phyloP scores from a whole-genome alignment of 2,888 invertebrate genomes.

The Eupithecia inturbata region DNA sequence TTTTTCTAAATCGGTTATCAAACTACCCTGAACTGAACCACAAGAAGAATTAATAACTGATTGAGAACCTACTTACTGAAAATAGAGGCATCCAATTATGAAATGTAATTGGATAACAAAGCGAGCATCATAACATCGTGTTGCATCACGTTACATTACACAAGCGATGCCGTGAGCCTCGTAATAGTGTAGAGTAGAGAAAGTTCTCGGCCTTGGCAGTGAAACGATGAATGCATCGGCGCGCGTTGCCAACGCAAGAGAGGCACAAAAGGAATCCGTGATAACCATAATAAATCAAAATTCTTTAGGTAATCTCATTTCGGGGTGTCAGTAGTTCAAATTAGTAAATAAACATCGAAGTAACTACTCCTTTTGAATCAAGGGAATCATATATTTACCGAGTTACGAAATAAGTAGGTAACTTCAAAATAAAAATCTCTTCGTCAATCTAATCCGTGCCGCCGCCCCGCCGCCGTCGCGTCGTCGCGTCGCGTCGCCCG shows the following conservation, averaged over 20 bases:
- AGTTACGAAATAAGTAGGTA: too few species aligned
- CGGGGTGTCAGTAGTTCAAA: background rate
- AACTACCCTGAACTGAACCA: background rate
- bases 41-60: background rate
- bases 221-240: conserved; percentile 54
- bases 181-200: conserved; percentile 76
- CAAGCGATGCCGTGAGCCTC: conserved; percentile 63
- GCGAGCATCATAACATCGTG: conserved; percentile 58
- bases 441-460: background rate
- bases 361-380: background rate
- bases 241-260: conserved; percentile 24
- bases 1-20: background rate
- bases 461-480: background rate
- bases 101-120: conserved; percentile 29
- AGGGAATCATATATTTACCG: too few species aligned
- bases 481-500: too few species aligned
- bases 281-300: background rate
- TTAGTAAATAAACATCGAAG: background rate
- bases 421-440: background rate
- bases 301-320: background rate
- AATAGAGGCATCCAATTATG: conserved; percentile 7
- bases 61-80: background rate
- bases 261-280: background rate
- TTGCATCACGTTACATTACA: conserved; percentile 73
- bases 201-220: conserved; percentile 82